Base-by-base conservation (phyloP, 1,140 invertebrate species). In the Diabrotica undecimpunctata region DNA sequence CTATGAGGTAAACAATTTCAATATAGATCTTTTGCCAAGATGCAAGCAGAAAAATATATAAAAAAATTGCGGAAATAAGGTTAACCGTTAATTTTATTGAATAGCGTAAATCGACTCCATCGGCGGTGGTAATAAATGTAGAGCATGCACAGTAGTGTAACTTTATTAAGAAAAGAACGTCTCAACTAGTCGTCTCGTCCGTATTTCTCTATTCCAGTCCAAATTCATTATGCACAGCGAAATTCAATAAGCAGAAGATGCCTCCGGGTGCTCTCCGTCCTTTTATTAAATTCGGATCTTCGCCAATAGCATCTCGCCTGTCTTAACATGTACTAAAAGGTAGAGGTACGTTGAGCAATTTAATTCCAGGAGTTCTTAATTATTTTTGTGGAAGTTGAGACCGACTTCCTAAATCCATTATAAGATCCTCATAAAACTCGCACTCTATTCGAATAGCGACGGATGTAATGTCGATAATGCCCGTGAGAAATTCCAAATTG, bases 351-450 rank as follows among this genome's bases (percentile, higher is more conserved):
- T 46, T 46, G 8, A 46, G 41, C 41, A 46, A 46, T 46, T 46
- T 46, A 46, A 46, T 46, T 46, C n/a, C 41, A 46, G 41, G 41
- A 46, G 41, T 46, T 46, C 41, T 46, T 46, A 46, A 46, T 46
- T 46, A 46, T 46, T 46, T 46, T 46, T 46, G 41, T 46, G 41
- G 41, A 46, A 46, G 41, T 46, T 46, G 41, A 46, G 41, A 46
- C 8, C 8, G 41, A 46, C 8, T 46, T 46, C 41, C 41, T 46
- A 46, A 46, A 46, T 46, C 41, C 41, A 46, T 46, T 46, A 46
- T n/a, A 46, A 2, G 41, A 46, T 46, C 8, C 41, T 46, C 41
- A 46, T 46, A 46, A 46, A 46, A 46, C n/a, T 46, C 41, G 41
- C 41, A 46, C 8, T 46, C 41, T 8, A 46, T 46, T 46, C 41